A percentile compares a stretch with the other conserved stretches of the same genome.
These are phyloP conservation scores for Spicauda simplicius DNA, from an alignment of 2,888 invertebrate genomes.

Conservation along the genomic window DNA sequence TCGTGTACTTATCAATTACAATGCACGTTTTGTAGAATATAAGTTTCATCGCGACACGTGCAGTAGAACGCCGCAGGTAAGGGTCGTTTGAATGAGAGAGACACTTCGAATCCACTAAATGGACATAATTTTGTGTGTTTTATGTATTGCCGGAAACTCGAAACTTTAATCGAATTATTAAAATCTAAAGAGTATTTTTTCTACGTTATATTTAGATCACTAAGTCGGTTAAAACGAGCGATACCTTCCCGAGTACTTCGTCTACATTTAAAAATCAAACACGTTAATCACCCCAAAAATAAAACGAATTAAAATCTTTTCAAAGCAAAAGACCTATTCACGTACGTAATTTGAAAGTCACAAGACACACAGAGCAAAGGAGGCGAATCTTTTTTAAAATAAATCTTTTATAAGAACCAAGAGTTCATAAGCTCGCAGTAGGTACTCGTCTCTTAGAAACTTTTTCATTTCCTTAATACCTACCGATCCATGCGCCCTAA, in stretches of 20 bases:
- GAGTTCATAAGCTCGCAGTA: conserved; percentile 19
- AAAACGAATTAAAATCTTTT: not conserved
- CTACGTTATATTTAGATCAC: no score
- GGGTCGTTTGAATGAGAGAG: no score
- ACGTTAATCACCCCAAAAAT: not conserved
- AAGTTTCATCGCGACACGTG: no score
- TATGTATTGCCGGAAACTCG: no score
- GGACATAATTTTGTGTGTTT: no score
- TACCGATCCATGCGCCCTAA: conserved; percentile 27
- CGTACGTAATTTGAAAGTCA: not conserved
- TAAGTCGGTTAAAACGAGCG: not conserved
- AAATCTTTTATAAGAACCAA: conserved; percentile 1
- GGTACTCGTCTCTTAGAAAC: conserved; percentile 19
- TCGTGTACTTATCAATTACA: no score
- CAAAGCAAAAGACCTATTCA: not conserved
- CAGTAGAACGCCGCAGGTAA: no score
- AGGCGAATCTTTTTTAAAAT: not conserved
- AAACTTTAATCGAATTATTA: no score
- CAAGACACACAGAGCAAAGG: not conserved
- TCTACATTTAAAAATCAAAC: not conserved
- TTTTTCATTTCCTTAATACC: conserved; percentile 33
- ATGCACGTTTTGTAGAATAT: no score
- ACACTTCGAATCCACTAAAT: no score
- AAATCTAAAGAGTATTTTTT: no score
- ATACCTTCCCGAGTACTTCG: not conserved